phyloP scores from a whole-genome alignment of 2,888 invertebrate species.

The Xylota segnis region DNA sequence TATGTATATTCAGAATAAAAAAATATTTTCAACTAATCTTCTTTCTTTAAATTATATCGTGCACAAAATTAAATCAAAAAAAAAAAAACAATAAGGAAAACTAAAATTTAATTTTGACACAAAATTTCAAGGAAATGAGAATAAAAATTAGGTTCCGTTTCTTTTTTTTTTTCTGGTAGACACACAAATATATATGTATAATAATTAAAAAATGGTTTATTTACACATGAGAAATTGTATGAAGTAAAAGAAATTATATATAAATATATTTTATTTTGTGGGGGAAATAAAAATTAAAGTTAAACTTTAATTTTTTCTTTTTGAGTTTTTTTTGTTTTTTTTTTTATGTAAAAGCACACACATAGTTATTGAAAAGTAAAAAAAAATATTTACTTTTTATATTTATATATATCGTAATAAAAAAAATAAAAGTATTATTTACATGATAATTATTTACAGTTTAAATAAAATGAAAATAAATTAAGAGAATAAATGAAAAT shows the following conservation, averaged over 20 bases:
- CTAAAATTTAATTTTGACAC: constrained; percentile 74
- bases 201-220: constrained; percentile 77
- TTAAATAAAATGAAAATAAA: constrained; percentile 74
- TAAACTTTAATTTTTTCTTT: constrained; percentile 75
- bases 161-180: constrained; percentile 54
- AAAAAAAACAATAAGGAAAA: constrained; percentile 12
- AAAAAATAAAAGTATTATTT: constrained; percentile 79
- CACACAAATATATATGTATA: constrained; percentile 78
- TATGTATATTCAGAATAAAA: constrained; percentile 65
- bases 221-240: constrained; percentile 77
- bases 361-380: constrained; percentile 78
- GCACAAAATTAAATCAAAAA: constrained; percentile 43
- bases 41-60: constrained; percentile 62
- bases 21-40: constrained; percentile 46
- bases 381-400: constrained; percentile 79
- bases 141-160: constrained; percentile 30
- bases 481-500: constrained; percentile 58
- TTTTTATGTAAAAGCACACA: constrained; percentile 77
- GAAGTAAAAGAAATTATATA: constrained; percentile 73
- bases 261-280: constrained; percentile 62
- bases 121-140: constrained; percentile 63
- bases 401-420: constrained; percentile 74
- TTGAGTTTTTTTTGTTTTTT: too few relatives aligned
- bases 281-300: constrained; percentile 72
- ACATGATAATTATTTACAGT: constrained; percentile 84